phyloP scores from a whole-genome alignment of 2,888 invertebrate genomes.

The Colostygia pectinataria region DNA sequence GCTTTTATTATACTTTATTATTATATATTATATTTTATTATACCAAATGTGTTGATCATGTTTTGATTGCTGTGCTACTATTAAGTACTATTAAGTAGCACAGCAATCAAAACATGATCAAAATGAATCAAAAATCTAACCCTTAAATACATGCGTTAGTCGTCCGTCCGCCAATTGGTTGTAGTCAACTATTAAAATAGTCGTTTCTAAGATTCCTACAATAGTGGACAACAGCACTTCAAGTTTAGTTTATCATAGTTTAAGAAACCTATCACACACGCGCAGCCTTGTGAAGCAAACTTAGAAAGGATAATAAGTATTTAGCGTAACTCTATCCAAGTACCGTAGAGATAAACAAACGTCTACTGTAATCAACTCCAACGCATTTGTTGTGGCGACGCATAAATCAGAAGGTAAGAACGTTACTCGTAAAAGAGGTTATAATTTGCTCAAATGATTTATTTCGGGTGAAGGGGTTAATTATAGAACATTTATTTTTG shows the following conservation, averaged over 20 bases:
- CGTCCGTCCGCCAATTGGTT: too few species aligned
- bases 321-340: conserved; percentile 8
- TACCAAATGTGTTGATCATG: too few species aligned
- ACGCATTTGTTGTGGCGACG: conserved; percentile 19
- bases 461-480: conserved; percentile 9
- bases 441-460: conserved; percentile 4
- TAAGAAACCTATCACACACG: conserved; percentile 5
- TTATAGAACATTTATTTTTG: conserved; percentile 3
- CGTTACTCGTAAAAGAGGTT: conserved; percentile 11
- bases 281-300: conserved; percentile 14
- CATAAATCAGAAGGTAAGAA: conserved; percentile 23
- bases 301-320: conserved; percentile 11
- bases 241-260: neutral
- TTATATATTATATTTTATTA: too few species aligned
- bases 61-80: too few species aligned
- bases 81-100: too few species aligned
- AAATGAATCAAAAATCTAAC: too few species aligned
- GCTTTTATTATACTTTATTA: too few species aligned
- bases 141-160: too few species aligned
- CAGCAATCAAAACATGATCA: too few species aligned
- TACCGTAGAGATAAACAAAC: conserved; percentile 1
- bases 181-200: too few species aligned
- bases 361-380: neutral
- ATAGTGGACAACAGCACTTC: too few species aligned
- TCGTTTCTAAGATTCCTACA: too few species aligned